Percentiles rank a stretch among this genome's conserved stretches.
These are phyloP conservation scores for Cinclus cinclus DNA, from an alignment of 2,113 vertebrate genomes.

Conservation along the genomic window DNA sequence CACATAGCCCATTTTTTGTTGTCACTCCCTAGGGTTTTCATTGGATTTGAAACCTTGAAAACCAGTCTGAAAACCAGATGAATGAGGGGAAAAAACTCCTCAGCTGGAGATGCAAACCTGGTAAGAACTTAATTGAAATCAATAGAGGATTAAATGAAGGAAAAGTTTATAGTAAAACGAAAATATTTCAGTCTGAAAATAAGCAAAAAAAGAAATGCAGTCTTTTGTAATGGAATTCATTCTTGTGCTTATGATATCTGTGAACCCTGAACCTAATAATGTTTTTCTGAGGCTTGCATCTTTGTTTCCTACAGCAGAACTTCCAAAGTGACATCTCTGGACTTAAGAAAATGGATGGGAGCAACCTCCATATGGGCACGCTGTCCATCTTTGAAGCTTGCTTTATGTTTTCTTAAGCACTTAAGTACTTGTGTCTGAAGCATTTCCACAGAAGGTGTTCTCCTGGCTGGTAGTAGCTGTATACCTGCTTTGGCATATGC, in stretches of 20 bases:
- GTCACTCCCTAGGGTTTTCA: background rate
- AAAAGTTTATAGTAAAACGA: background rate
- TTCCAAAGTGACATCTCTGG: background rate
- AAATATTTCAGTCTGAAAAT: background rate
- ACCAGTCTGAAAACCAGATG: background rate
- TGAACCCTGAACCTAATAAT: background rate
- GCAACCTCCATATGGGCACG: accelerated
- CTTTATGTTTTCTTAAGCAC: background rate
- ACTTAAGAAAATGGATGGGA: background rate
- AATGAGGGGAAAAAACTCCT: background rate
- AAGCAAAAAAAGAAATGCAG: background rate
- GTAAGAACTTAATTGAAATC: conserved; percentile 3
- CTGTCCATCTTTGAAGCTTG: background rate
- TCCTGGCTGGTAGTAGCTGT: background rate
- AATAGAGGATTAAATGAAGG: background rate
- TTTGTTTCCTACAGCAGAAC: background rate
- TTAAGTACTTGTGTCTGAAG: background rate
- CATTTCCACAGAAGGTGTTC: background rate
- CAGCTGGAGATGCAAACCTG: background rate
- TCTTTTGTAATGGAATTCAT: background rate
- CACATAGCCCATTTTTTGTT: background rate
- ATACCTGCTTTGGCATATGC: background rate
- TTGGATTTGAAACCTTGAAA: background rate
- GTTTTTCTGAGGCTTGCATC: background rate
- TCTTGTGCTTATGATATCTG: background rate